Percentiles rank a stretch among this genome's conserved stretches.
Conservation (phyloP, 2,113 vertebrate genomes). For the Raja brachyura region DNA sequence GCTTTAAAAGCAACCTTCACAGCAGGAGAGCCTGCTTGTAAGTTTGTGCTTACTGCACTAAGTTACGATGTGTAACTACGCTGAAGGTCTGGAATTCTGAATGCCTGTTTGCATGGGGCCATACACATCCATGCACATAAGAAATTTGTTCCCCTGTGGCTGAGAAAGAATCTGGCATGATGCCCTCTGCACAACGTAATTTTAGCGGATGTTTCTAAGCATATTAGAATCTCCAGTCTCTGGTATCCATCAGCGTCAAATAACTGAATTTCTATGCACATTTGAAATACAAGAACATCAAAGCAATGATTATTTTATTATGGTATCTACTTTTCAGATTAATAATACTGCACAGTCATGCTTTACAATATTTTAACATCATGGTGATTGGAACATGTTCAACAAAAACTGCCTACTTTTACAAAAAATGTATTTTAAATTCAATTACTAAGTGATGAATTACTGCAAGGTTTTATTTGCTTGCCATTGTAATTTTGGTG, state of each 20-base stretch:
- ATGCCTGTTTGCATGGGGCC: too few species aligned
- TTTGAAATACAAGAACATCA: background rate
- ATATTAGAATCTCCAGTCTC: too few species aligned
- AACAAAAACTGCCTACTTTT: background rate
- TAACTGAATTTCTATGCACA: background rate
- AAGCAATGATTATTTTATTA: background rate
- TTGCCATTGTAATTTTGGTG: background rate
- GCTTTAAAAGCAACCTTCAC: too few species aligned
- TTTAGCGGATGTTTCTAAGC: too few species aligned
- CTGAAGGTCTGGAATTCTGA: too few species aligned
- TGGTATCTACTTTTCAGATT: background rate
- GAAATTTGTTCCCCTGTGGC: too few species aligned
- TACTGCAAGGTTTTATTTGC: background rate
- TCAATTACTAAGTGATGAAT: background rate
- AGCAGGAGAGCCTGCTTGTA: too few species aligned
- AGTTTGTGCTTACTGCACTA: too few species aligned
- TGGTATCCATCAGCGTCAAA: background rate
- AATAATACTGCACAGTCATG: background rate
- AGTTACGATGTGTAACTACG: too few species aligned
- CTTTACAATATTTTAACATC: background rate
- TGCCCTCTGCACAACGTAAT: too few species aligned
- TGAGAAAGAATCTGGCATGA: too few species aligned
- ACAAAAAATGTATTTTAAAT: background rate
- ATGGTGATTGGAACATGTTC: background rate
- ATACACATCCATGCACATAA: too few species aligned